Conservation (phyloP, 2,797 vertebrate genomes). For the Xiphorhynchus erythropygius region DNA sequence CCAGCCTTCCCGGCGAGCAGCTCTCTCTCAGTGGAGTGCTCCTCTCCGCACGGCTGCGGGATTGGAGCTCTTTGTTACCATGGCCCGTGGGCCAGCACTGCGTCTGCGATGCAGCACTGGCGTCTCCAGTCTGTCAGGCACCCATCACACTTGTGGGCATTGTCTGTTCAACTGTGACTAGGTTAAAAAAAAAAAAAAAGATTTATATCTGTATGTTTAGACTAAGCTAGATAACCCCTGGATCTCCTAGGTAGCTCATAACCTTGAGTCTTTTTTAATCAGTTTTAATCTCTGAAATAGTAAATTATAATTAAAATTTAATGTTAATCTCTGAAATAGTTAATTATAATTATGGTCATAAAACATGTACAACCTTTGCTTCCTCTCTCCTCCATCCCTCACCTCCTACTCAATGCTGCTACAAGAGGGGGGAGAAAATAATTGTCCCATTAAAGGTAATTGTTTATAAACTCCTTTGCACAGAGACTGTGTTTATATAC, state of each 20-base stretch:
- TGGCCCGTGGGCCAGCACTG: not conserved
- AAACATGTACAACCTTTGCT: conserved; percentile 23
- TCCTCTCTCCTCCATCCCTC: not conserved
- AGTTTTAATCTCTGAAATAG: conserved; percentile 34
- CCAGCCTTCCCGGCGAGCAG: not conserved
- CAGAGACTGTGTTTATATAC: not conserved
- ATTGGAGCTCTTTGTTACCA: conserved; percentile 40
- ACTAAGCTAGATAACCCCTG: not conserved
- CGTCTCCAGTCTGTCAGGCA: not conserved
- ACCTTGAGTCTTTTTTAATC: conserved; percentile 14
- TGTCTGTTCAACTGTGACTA: not conserved
- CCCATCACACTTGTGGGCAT: not conserved
- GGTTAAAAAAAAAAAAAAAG: not conserved
- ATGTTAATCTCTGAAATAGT: conserved; percentile 36
- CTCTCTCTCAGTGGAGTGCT: not conserved
- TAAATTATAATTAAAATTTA: conserved; percentile 53
- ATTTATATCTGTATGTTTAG: not conserved
- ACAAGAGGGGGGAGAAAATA: conserved; percentile 19
- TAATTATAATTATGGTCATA: conserved; percentile 54
- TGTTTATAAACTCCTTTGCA: conserved; percentile 3
- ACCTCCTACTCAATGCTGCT: not conserved
- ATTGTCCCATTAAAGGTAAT: conserved; percentile 23
- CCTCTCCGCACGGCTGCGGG: not conserved
- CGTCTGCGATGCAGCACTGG: not conserved
- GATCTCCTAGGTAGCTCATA: not conserved